Conservation (phyloP, 2,113 vertebrate genomes). For the Corythoichthys haematopterus region DNA sequence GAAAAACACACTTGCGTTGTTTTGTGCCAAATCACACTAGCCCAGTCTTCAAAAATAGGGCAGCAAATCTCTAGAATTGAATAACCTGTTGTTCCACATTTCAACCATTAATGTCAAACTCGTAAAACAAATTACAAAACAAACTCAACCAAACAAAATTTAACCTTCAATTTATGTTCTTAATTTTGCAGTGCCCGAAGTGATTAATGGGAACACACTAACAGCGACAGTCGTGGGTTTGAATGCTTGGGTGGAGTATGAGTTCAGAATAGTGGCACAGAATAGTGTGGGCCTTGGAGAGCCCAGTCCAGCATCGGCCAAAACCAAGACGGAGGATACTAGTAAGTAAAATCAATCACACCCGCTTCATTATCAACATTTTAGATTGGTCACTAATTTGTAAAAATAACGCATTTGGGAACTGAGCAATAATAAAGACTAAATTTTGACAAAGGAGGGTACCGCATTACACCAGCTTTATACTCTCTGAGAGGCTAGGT, state of each 20-base stretch:
- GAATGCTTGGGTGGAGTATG: slow-evolving; percentile 97
- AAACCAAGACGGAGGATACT: slow-evolving; percentile 93
- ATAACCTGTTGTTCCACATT: no score
- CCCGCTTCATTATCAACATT: background rate
- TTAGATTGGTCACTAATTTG: no score
- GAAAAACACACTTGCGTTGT: no score
- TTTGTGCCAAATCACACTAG: no score
- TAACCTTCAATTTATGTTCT: slow-evolving; percentile 10
- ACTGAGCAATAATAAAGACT: no score
- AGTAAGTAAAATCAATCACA: slow-evolving; percentile 72
- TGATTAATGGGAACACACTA: slow-evolving; percentile 82
- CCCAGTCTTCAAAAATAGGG: no score
- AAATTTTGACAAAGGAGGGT: no score
- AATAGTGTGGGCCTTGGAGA: slow-evolving; percentile 90
- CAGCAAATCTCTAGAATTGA: no score
- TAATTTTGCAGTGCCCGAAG: slow-evolving; percentile 76
- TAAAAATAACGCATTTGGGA: no score
- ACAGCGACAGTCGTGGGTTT: slow-evolving; percentile 88
- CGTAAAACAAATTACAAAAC: background rate
- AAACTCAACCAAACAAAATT: background rate
- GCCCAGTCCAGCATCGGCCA: slow-evolving; percentile 87
- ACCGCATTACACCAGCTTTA: no score
- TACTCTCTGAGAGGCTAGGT: no score
- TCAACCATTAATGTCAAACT: background rate
- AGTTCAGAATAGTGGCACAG: slow-evolving; percentile 89